Evolutionary conservation across 2,113 vertebrate genomes (phyloP).

Genomic region (Lichenostomus cassidix): DNA sequence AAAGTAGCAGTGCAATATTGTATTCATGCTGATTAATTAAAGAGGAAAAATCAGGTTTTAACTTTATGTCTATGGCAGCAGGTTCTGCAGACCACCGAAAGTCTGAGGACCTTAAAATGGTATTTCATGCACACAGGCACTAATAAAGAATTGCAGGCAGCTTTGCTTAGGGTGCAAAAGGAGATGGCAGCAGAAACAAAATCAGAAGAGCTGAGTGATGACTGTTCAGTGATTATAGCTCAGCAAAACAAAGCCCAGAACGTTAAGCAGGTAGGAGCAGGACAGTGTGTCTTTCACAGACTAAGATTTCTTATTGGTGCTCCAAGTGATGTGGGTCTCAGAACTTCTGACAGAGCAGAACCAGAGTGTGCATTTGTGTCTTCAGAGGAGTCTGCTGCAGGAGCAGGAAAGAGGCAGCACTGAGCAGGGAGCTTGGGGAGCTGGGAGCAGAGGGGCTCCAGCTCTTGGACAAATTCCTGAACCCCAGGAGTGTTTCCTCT

Average conservation of each 20-base stretch:
- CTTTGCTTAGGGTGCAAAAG: neutral
- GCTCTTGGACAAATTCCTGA: neutral
- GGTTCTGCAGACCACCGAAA: neutral
- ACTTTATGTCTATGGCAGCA: neutral
- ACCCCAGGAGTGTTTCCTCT: neutral
- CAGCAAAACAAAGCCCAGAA: neutral
- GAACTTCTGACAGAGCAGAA: neutral
- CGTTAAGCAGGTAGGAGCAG: neutral
- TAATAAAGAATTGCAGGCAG: neutral
- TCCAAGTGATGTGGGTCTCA: neutral
- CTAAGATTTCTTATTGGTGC: neutral
- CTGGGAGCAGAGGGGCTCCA: neutral
- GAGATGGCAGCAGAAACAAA: neutral
- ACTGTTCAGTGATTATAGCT: neutral
- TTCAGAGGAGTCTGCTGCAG: neutral
- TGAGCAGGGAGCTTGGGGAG: neutral
- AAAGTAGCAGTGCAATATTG: neutral
- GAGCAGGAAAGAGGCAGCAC: neutral
- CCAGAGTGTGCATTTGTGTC: rapidly evolving
- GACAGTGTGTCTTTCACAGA: neutral
- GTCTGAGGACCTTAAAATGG: neutral
- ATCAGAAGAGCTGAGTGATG: neutral
- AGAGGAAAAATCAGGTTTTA: neutral
- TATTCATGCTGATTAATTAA: neutral
- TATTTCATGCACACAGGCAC: neutral